phyloP scores from a whole-genome alignment of 1,140 invertebrate species.

The Asbolus verrucosus region DNA sequence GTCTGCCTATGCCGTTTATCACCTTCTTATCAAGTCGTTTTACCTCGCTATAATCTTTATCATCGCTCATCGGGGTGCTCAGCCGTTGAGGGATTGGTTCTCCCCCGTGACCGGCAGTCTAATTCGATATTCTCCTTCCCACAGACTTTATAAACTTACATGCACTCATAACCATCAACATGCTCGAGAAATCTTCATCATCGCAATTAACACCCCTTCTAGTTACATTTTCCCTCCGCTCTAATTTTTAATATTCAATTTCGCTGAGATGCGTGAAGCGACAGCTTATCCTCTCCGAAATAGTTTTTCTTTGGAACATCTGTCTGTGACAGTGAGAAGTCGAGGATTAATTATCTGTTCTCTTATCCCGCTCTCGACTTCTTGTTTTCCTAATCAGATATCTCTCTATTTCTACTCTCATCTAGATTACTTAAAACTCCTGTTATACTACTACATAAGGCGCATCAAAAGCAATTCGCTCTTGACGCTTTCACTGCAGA shows the following conservation, averaged over 20 bases:
- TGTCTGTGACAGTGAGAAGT: constrained; percentile 50
- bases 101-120: constrained; percentile 42
- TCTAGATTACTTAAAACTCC: constrained; percentile 20
- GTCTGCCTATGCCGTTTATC: constrained; percentile 48
- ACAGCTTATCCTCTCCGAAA: constrained; percentile 44
- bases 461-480: neutral
- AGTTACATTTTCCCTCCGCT: neutral
- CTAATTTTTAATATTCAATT: constrained; percentile 41
- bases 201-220: neutral
- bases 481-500: neutral
- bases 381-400: constrained; percentile 48
- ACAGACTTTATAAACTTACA: constrained; percentile 25
- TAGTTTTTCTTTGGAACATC: constrained; percentile 46
- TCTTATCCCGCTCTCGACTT: constrained; percentile 45
- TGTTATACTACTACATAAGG: neutral
- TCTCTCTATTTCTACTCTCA: constrained; percentile 41
- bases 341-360: constrained; percentile 49
- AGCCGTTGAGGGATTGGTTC: constrained; percentile 40
- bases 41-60: constrained; percentile 49
- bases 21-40: constrained; percentile 50
- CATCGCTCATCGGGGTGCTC: constrained; percentile 47
- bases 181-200: neutral
- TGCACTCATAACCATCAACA: constrained; percentile 4
- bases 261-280: constrained; percentile 2
- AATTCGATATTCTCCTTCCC: constrained; percentile 23